Conservation (phyloP, 2,797 vertebrate genomes). For the Sebastes reedi region DNA sequence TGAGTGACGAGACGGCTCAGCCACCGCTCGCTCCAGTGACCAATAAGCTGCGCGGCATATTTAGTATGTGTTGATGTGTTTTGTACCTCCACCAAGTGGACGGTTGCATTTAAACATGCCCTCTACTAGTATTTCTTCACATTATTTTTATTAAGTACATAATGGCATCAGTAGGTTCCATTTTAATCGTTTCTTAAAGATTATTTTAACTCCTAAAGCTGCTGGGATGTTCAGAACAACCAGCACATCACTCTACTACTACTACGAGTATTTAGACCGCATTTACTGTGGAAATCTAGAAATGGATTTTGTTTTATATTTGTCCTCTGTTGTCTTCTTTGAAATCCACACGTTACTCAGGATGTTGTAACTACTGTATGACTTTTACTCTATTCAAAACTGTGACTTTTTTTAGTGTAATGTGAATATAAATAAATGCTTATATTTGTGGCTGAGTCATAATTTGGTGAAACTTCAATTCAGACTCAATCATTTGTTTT, state of each 20-base stretch:
- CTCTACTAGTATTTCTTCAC: not conserved
- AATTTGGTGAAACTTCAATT: not conserved
- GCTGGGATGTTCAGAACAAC: not conserved
- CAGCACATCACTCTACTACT: not conserved
- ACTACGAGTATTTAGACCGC: not conserved
- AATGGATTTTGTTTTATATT: not conserved
- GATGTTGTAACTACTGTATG: slow-evolving; percentile 19
- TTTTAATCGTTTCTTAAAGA: not conserved
- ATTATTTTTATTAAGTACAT: not conserved
- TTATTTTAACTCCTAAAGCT: not conserved
- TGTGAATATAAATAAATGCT: not conserved
- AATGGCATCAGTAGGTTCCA: not conserved
- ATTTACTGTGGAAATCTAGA: not conserved
- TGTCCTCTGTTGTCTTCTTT: not conserved
- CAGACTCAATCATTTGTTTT: not conserved
- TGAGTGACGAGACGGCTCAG: not conserved
- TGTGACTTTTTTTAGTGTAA: not conserved
- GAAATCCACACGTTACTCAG: slow-evolving; percentile 16
- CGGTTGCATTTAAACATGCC: not conserved
- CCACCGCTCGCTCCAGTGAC: not conserved
- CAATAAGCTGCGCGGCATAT: slow-evolving; percentile 5
- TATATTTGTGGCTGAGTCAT: not conserved
- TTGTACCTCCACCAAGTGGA: not conserved
- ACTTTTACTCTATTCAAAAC: slow-evolving; percentile 1
- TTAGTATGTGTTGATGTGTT: not conserved